Conservation (phyloP, 2,888 invertebrate species). For the Trileptium ribeirensis region DNA sequence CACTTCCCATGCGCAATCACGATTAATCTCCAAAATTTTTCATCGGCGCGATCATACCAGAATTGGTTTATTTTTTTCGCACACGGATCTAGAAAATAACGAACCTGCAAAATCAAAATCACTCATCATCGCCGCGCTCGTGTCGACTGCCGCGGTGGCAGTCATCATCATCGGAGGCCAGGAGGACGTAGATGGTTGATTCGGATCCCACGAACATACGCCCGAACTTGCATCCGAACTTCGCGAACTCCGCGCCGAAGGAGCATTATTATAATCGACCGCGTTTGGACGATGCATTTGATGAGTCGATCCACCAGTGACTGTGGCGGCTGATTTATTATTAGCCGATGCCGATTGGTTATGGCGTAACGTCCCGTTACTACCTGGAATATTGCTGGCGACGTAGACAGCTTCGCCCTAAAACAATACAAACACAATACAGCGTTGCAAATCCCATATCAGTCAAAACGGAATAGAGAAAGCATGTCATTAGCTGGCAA, state of each 20-base stretch:
- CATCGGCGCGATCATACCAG: too few relatives aligned
- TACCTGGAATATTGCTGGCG: not conserved
- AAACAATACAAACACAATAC: not conserved
- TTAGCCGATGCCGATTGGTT: not conserved
- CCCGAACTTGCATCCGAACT: slow-evolving; percentile 13
- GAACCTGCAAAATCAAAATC: not conserved
- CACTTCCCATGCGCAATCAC: too few relatives aligned
- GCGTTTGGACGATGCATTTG: not conserved
- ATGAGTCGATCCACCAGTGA: not conserved
- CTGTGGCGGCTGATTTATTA: not conserved
- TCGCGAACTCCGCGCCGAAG: slow-evolving; percentile 1
- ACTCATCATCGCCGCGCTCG: not conserved
- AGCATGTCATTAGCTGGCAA: too few relatives aligned
- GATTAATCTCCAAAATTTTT: too few relatives aligned
- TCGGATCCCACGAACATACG: slow-evolving; percentile 9
- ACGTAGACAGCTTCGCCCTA: not conserved
- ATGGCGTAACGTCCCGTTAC: not conserved
- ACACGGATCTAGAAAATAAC: not conserved
- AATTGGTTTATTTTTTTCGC: not conserved
- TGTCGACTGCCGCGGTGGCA: too few relatives aligned
- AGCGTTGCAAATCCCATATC: too few relatives aligned
- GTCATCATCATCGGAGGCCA: too few relatives aligned
- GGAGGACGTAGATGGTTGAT: too few relatives aligned
- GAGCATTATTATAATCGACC: not conserved
- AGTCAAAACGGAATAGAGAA: too few relatives aligned